Conservation (phyloP, 1,140 invertebrate species). For the Hormaphis cornu region DNA sequence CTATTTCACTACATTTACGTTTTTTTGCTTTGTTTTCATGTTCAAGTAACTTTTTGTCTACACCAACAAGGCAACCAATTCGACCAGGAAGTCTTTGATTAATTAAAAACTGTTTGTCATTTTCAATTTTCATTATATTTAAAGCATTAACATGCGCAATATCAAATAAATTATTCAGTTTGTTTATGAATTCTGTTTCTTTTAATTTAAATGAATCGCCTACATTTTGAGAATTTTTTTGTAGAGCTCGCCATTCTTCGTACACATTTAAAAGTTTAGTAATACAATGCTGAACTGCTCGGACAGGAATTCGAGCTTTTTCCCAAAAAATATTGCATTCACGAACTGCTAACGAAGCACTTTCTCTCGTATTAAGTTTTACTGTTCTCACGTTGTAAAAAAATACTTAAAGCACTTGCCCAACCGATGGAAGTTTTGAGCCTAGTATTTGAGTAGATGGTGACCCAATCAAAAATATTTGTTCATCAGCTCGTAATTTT, state of each 20-base stretch:
- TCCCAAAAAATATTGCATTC: neutral
- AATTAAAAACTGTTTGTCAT: slow-evolving; percentile 35
- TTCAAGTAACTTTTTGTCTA: neutral
- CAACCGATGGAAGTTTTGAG: too few relatives aligned
- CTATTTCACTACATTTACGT: neutral
- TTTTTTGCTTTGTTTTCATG: neutral
- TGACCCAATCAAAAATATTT: too few relatives aligned
- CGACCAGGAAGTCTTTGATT: slow-evolving; percentile 31
- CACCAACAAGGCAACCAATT: neutral
- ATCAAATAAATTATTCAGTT: slow-evolving; percentile 37
- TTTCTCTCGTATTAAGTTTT: neutral
- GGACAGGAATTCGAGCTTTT: neutral
- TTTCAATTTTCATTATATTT: slow-evolving; percentile 31
- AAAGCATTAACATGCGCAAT: slow-evolving; percentile 37
- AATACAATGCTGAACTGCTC: neutral
- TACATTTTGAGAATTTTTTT: slow-evolving; percentile 16
- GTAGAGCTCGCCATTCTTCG: slow-evolving; percentile 33
- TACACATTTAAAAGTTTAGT: slow-evolving; percentile 33
- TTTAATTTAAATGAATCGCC: slow-evolving; percentile 21
- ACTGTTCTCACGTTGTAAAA: too few relatives aligned
- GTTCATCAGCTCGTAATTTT: too few relatives aligned
- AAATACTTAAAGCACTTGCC: too few relatives aligned
- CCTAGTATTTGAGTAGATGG: too few relatives aligned
- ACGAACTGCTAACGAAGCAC: too few relatives aligned
- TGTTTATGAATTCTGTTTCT: slow-evolving; percentile 33